These are phyloP conservation scores for Apodemus sylvaticus DNA, from an alignment of 2,113 vertebrate genomes.

Conservation along the genomic window DNA sequence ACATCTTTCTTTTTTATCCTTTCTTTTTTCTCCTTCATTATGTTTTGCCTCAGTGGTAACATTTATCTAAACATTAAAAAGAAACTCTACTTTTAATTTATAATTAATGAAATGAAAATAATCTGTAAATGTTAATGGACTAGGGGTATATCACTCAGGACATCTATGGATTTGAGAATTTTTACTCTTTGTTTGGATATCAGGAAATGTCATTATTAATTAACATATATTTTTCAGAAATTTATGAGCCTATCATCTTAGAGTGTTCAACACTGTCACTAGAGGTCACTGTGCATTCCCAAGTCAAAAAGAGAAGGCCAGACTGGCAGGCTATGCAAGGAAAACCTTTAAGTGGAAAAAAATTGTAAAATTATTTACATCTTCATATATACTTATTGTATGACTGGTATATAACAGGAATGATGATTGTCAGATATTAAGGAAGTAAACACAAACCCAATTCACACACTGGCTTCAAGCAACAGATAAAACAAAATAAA, in stretches of 20 bases:
- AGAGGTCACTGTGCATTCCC: background rate
- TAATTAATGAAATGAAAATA: slow-evolving; percentile 39
- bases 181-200: background rate
- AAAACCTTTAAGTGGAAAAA: background rate
- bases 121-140: background rate
- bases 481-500: background rate
- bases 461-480: background rate
- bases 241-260: background rate
- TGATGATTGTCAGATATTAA: background rate
- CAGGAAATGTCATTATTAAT: slow-evolving; percentile 15
- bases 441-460: background rate
- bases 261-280: background rate
- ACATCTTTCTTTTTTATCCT: background rate
- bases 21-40: background rate
- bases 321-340: background rate
- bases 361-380: background rate
- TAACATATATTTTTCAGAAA: slow-evolving; percentile 9
- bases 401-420: background rate
- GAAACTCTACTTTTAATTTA: background rate
- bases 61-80: background rate
- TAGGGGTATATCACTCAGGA: background rate
- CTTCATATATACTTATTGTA: background rate
- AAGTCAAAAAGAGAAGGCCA: background rate
- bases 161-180: background rate
- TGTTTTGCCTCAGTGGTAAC: background rate